phyloP scores from a whole-genome alignment of 1,140 invertebrate genomes.

The Delia radicum region DNA sequence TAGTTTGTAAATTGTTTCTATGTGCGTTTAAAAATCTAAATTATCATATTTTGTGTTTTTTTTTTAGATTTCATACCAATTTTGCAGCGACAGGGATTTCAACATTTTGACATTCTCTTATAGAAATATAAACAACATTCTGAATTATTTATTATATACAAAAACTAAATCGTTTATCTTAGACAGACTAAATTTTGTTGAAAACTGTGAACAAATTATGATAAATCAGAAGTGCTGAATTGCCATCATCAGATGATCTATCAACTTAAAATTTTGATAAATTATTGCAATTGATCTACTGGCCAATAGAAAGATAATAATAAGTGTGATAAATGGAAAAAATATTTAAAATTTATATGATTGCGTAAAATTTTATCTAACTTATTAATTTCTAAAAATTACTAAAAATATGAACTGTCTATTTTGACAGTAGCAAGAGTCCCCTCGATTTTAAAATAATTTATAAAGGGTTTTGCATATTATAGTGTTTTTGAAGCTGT shows the following conservation, averaged over 20 bases:
- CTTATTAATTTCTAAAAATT: too few species aligned
- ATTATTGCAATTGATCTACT: not conserved
- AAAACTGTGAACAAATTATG: conserved; percentile 1
- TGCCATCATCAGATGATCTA: not conserved
- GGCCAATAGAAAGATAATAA: not conserved
- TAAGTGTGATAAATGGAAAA: too few species aligned
- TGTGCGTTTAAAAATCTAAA: conserved; percentile 4
- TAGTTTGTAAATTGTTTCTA: not conserved
- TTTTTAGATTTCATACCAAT: not conserved
- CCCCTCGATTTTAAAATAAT: too few species aligned
- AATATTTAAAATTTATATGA: too few species aligned
- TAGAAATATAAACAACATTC: not conserved
- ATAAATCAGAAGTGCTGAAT: not conserved
- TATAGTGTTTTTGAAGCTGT: too few species aligned
- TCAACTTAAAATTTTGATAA: not conserved
- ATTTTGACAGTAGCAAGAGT: too few species aligned
- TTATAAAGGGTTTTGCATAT: too few species aligned
- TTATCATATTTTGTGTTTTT: not conserved
- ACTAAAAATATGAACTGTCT: too few species aligned
- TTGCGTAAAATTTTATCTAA: too few species aligned
- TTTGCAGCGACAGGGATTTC: not conserved
- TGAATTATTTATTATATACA: not conserved
- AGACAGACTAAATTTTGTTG: not conserved
- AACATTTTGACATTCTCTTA: not conserved
- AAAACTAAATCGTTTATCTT: not conserved